These are phyloP conservation scores for Agriopis marginaria DNA, from an alignment of 2,888 invertebrate genomes.

Conservation along the genomic window DNA sequence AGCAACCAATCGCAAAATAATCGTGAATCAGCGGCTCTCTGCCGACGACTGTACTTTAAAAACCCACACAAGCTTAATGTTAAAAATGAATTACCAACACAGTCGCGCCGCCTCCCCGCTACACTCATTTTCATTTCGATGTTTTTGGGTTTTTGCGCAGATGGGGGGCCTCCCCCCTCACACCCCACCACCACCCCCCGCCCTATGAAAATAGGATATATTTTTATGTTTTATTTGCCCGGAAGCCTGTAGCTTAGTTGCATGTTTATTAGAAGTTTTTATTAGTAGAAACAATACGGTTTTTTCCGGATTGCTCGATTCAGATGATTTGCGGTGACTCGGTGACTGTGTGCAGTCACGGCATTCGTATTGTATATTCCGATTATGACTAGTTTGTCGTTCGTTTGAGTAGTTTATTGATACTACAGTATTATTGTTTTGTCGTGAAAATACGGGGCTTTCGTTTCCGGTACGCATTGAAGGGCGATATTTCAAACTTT, in stretches of 20 bases:
- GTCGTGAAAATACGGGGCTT: slow-evolving; percentile 39
- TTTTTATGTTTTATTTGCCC: slow-evolving; percentile 87
- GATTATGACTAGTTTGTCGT: slow-evolving; percentile 49
- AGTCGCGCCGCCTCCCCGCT: slow-evolving; percentile 74
- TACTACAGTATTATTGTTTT: slow-evolving; percentile 46
- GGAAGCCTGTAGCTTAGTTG: slow-evolving; percentile 85
- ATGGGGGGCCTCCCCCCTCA: slow-evolving; percentile 59
- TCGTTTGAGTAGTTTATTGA: slow-evolving; percentile 48
- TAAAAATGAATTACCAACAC: slow-evolving; percentile 87
- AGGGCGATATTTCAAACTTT: slow-evolving; percentile 38
- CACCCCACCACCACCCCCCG: slow-evolving; percentile 62
- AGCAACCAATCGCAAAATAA: slow-evolving; percentile 38
- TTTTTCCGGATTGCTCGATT: slow-evolving; percentile 62
- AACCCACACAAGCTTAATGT: slow-evolving; percentile 85
- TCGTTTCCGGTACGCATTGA: slow-evolving; percentile 35
- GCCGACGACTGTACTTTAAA: slow-evolving; percentile 80
- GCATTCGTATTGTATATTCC: slow-evolving; percentile 60
- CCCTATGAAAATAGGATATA: slow-evolving; percentile 87
- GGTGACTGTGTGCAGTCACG: slow-evolving; percentile 73
- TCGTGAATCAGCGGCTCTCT: slow-evolving; percentile 49
- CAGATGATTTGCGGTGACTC: slow-evolving; percentile 75
- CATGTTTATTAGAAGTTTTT: slow-evolving; percentile 86
- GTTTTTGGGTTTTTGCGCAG: slow-evolving; percentile 87
- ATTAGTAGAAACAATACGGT: slow-evolving; percentile 83
- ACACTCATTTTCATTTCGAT: slow-evolving; percentile 87